Base-by-base conservation (phyloP, 2,888 invertebrate genomes). In the Allygus modestus region DNA sequence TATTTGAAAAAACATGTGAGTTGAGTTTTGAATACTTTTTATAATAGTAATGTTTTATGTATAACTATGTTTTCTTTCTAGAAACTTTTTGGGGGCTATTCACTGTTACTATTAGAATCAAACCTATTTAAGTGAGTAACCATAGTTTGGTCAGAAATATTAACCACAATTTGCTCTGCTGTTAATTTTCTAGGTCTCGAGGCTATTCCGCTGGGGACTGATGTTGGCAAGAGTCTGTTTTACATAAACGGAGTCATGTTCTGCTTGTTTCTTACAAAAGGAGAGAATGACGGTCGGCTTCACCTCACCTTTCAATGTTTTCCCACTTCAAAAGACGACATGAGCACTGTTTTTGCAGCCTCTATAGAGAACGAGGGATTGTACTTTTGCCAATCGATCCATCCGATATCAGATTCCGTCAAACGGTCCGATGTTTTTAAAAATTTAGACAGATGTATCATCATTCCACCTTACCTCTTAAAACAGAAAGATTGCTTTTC, bases 361-460 rank as follows among this genome's bases (percentile, higher is more conserved):
- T n/a, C 2, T 15, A 4, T 51, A 1, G 51, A 51, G 12, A 51
- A 51, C 51, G 12, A 51, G 12, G 51, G 51, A n/a, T 17, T 51
- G 51, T 51, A 51, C 17, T 17, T 51, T 51, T n/a, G 51, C 15
- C 51, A 51, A n/a, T 51, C 51, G 12, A 51, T 51, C 17, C 51
- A 17, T 51, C 51, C 51, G 17, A 51, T 51, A n/a, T 51, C 51
- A n/a, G 51, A 51, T 51, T 4, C 51, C 17, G 51, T 51, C 2
- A 51, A 51, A 51, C 51, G 51, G 51, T 51, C 51, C 2, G n/a
- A 51, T 15, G 51, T 51, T 51, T 51, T 51, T 51, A n/a, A 51
- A n/a, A 51, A n/a, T 51, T 51, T 51, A n/a, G 17, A 51, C 12
- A 17, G 12, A n/a, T 15, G 51, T 51, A 51, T 51, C n/a, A 17